These are phyloP conservation scores for Lithobates pipiens DNA, from an alignment of 2,797 vertebrate species.

Conservation along the genomic window DNA sequence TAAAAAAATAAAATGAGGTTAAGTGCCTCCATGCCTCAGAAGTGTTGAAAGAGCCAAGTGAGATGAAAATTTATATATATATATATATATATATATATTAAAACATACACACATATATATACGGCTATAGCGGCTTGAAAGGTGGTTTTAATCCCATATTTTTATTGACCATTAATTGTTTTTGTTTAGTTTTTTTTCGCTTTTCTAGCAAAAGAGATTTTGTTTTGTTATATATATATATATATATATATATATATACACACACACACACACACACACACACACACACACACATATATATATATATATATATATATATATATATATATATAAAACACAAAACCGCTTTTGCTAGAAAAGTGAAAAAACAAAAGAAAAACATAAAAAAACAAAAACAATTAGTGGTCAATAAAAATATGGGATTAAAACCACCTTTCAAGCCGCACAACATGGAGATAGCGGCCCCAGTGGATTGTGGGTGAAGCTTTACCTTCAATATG, in stretches of 20 bases:
- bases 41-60: constrained; percentile 19
- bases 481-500: constrained; percentile 59
- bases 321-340: background rate
- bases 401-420: constrained; percentile 56
- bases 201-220: no score
- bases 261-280: no score
- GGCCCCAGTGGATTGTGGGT: constrained; percentile 61
- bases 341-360: background rate
- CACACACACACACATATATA: no score
- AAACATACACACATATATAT: no score
- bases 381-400: constrained; percentile 64
- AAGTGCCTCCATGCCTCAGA: background rate
- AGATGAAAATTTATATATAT: background rate
- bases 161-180: no score
- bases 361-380: background rate
- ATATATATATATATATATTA: background rate
- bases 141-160: no score
- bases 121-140: no score
- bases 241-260: no score
- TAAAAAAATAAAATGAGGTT: no score
- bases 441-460: constrained; percentile 60
- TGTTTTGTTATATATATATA: no score
- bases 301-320: background rate
- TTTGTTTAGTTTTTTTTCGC: no score
- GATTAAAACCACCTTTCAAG: constrained; percentile 62